Conservation (phyloP, 1,140 invertebrate species). For the Hyphantria cunea region DNA sequence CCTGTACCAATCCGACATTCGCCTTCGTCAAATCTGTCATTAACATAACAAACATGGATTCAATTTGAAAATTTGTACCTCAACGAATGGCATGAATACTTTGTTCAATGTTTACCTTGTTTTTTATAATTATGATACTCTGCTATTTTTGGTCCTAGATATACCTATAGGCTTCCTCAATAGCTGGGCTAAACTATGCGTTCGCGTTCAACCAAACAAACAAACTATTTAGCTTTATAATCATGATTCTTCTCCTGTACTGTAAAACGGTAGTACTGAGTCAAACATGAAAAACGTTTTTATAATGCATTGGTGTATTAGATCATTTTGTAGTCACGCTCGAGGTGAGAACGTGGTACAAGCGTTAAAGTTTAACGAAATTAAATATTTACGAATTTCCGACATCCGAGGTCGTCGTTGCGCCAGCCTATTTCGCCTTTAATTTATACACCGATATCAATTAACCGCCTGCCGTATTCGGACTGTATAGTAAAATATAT, state of each 20-base stretch:
- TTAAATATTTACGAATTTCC: conserved; percentile 46
- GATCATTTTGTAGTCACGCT: conserved; percentile 19
- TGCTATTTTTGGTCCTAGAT: no score
- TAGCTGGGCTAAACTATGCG: no score
- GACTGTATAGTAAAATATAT: no score
- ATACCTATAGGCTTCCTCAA: no score
- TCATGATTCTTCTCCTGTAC: no score
- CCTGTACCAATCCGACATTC: conserved; percentile 6
- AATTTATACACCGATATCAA: no score
- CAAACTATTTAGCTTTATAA: no score
- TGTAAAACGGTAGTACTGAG: no score
- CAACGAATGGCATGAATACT: neutral
- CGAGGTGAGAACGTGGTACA: conserved; percentile 32
- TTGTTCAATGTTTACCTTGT: neutral
- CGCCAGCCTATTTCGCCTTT: conserved; percentile 9
- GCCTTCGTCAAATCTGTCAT: conserved; percentile 32
- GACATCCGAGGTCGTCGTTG: conserved; percentile 12
- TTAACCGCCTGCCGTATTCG: no score
- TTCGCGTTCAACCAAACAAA: no score
- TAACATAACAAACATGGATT: conserved; percentile 18
- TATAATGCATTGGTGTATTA: conserved; percentile 30
- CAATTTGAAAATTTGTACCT: conserved; percentile 5
- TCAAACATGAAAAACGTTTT: neutral
- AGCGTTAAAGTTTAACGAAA: conserved; percentile 46
- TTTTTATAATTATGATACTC: no score